These are phyloP conservation scores for Neopipo cinnamomea DNA, from an alignment of 2,113 vertebrate species.

Conservation along the genomic window DNA sequence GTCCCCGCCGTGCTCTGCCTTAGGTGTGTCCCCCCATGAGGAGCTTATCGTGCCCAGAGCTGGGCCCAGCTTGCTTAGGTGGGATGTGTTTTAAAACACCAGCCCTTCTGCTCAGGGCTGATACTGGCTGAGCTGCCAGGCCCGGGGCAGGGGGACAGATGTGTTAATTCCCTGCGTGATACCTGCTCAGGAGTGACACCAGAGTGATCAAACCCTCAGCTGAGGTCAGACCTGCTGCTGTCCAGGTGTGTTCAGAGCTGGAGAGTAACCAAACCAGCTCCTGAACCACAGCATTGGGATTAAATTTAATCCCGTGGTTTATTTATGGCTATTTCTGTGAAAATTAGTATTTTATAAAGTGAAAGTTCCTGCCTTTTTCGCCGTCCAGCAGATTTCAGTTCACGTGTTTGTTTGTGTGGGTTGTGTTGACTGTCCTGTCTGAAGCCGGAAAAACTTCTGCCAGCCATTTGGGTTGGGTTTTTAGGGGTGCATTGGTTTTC, in stretches of 20 bases:
- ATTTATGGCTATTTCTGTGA: background rate
- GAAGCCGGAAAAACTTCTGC: background rate
- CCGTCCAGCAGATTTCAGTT: background rate
- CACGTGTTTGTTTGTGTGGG: fast-evolving
- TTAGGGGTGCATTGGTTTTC: background rate
- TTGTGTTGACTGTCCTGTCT: background rate
- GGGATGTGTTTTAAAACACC: background rate
- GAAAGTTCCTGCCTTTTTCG: background rate
- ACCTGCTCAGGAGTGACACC: background rate
- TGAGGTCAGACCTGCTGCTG: background rate
- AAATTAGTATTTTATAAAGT: background rate
- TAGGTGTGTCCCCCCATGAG: background rate
- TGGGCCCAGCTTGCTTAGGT: background rate
- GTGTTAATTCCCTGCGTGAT: background rate
- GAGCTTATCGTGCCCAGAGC: background rate
- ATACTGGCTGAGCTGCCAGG: background rate
- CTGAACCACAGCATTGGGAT: background rate
- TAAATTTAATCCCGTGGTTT: background rate
- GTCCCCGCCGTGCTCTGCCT: fast-evolving
- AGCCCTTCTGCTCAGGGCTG: slow-evolving; percentile 32
- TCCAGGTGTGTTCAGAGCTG: background rate
- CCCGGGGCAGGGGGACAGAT: background rate
- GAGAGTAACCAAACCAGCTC: background rate
- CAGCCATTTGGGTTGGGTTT: background rate
- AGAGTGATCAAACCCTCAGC: no score